Evolutionary conservation across 2,888 invertebrate species (phyloP), one percentile per base, ranked within the genome.

Genomic region (Schizaphis graminum): DNA sequence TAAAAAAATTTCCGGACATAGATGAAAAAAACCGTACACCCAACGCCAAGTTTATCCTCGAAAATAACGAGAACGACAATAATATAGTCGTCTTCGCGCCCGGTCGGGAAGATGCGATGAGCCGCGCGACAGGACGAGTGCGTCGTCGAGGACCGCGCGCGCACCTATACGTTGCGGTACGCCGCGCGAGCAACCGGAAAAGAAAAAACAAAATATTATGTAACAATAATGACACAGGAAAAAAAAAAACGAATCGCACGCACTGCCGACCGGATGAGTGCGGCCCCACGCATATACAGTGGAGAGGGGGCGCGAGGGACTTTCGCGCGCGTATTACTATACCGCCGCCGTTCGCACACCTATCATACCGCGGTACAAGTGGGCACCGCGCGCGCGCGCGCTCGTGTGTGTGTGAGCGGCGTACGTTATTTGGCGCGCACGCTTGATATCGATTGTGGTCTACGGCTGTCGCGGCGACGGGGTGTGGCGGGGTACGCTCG

Each of bases 401-500:
- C 21, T 21, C 5, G 53, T 53, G 44, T 24, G 41, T 41, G 44
- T 24, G 56, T 56, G 35, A 35, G 35, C 41, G 11, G 88, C 77
- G 77, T 77, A 77, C 77, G 77, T 77, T 77, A 77, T 77, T 77
- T 77, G 35, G 77, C 77, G 77, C 77, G 77, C 77, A 35, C 35
- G 77, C 35, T 41, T 77, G 77, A 77, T 77, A 53, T 88, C 88
- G 88, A 41, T 88, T 56, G 88, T n/a, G 53, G 88, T 88, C 88
- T 53, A 5, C 88, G 88, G 35, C 35, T 24, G 88, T 16, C 11
- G 24, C 35, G 49, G n/a, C n/a, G 47, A 49, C 88, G 88, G 47
- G 35, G 47, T 35, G 49, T 77, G 91, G 91, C 56, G 85, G 35
- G 85, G 84, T 11, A 91, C 44, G 91, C 86, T 91, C 91, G 91